phyloP scores from a whole-genome alignment of 2,113 vertebrate genomes.

The Cheirogaleus medius region DNA sequence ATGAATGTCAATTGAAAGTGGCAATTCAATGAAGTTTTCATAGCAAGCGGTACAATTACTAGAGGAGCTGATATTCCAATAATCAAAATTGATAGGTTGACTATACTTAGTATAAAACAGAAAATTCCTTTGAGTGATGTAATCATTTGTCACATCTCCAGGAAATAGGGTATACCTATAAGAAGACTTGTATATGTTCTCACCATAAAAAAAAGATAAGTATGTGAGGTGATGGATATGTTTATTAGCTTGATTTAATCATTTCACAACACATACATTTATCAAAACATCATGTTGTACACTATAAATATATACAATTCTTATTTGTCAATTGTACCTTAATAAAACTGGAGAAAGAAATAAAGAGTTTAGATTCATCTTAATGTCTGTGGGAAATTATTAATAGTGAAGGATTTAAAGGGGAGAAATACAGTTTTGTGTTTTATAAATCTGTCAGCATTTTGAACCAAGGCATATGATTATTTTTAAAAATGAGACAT shows the following conservation, averaged over 20 bases:
- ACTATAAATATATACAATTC: not conserved
- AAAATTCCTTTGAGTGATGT: conserved; percentile 18
- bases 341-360: not conserved
- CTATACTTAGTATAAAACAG: not conserved
- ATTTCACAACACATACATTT: not conserved
- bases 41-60: conserved; percentile 21
- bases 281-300: not conserved
- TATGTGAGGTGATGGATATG: not conserved
- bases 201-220: not conserved
- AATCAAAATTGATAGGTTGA: conserved; percentile 46
- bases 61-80: not conserved
- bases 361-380: not conserved
- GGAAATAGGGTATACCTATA: not conserved
- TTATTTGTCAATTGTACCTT: not conserved
- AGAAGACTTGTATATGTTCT: not conserved
- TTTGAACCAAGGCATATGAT: not conserved
- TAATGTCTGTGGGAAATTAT: not conserved
- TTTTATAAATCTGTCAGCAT: conserved; percentile 1
- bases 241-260: not conserved
- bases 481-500: not conserved
- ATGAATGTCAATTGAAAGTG: conserved; percentile 29
- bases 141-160: not conserved
- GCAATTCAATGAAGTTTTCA: conserved; percentile 21
- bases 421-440: not conserved
- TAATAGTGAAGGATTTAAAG: not conserved